Evolutionary conservation across 1,140 invertebrate species (phyloP).

Genomic region (Theocolax elegans): DNA sequence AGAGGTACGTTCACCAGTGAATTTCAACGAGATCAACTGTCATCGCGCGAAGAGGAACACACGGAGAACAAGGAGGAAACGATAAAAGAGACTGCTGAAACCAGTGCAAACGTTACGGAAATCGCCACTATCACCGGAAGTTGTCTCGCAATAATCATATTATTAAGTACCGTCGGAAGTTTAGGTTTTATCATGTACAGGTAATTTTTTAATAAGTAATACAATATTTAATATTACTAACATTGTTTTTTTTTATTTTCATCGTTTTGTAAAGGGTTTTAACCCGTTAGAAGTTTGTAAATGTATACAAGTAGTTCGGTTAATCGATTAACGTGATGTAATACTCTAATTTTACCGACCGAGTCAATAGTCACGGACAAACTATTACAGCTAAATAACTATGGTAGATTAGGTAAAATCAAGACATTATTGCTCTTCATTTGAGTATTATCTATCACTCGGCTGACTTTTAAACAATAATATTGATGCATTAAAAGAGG

Average conservation of each 20-base stretch:
- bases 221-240: not conserved
- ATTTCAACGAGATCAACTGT: conserved; percentile 54
- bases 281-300: too few species aligned
- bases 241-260: not conserved
- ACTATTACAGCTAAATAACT: too few species aligned
- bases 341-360: too few species aligned
- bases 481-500: too few species aligned
- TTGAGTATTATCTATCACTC: too few species aligned
- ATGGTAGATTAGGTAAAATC: too few species aligned
- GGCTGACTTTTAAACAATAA: too few species aligned
- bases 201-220: conserved; percentile 45
- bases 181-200: conserved; percentile 80
- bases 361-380: too few species aligned
- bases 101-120: conserved; percentile 64
- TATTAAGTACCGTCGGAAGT: conserved; percentile 75
- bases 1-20: conserved; percentile 55
- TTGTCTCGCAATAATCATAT: conserved; percentile 74
- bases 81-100: conserved; percentile 24
- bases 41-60: conserved; percentile 38
- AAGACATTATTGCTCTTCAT: too few species aligned
- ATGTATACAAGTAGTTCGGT: too few species aligned
- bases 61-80: conserved; percentile 36
- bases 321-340: too few species aligned
- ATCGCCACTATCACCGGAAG: conserved; percentile 79
- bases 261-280: too few species aligned